Conservation (phyloP, 2,113 vertebrate genomes). For the Hemichromis elongatus region DNA sequence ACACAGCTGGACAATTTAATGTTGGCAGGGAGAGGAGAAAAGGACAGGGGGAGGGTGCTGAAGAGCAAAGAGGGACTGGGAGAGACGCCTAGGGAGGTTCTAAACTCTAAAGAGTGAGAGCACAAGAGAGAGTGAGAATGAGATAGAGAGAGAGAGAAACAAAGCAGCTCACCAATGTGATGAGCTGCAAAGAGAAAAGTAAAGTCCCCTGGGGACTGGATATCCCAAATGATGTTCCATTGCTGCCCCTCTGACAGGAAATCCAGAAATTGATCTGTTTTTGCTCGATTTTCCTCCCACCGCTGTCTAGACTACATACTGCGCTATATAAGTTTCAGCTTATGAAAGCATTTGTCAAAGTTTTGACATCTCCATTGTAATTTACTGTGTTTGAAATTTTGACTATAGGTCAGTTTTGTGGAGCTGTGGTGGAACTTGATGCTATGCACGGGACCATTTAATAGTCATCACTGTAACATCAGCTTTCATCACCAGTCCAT, state of each 20-base stretch:
- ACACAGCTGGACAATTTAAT: slow-evolving; percentile 14
- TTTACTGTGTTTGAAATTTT: not conserved
- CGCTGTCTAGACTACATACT: not conserved
- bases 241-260: slow-evolving; percentile 42
- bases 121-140: not conserved
- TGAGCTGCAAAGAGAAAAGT: slow-evolving; percentile 22
- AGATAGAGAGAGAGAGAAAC: not conserved
- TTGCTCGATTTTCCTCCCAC: not conserved
- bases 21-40: not conserved
- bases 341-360: slow-evolving; percentile 4
- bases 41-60: not conserved
- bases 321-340: not conserved
- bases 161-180: not conserved
- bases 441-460: not conserved
- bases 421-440: not conserved
- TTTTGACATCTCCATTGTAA: not conserved
- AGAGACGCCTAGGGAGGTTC: not conserved
- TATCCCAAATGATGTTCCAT: slow-evolving; percentile 48
- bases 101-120: not conserved
- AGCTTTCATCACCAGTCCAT: not conserved
- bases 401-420: not conserved
- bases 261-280: slow-evolving; percentile 49
- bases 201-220: not conserved
- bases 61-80: not conserved
- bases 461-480: not conserved